Conservation (phyloP, 2,113 vertebrate species). For the Albula glossodonta region DNA sequence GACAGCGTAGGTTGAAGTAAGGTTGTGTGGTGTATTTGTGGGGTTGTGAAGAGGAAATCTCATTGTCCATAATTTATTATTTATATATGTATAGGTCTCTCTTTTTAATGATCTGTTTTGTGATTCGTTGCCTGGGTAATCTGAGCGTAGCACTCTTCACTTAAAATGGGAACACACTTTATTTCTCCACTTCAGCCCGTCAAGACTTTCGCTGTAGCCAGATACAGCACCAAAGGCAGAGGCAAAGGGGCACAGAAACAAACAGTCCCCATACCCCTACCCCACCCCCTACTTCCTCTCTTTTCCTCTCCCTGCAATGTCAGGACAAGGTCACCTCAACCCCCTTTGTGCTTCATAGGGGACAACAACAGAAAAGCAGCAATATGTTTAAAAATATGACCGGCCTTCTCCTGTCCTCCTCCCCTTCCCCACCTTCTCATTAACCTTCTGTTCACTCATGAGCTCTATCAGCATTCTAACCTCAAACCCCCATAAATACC, state of each 20-base stretch:
- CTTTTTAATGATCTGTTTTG: slow-evolving; percentile 44
- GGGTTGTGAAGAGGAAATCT: slow-evolving; percentile 46
- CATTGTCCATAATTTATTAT: slow-evolving; percentile 62
- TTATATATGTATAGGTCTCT: slow-evolving; percentile 47
- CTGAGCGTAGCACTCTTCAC: slow-evolving; percentile 48
- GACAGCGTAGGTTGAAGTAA: slow-evolving; percentile 13
- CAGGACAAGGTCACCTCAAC: slow-evolving; percentile 11
- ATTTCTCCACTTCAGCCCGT: slow-evolving; percentile 55
- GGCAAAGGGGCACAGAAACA: neutral
- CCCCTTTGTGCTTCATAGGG: neutral
- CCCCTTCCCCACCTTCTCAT: neutral
- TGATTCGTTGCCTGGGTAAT: slow-evolving; percentile 57
- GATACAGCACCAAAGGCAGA: slow-evolving; percentile 4
- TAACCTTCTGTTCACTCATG: neutral
- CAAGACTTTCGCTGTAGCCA: slow-evolving; percentile 33
- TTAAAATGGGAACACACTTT: slow-evolving; percentile 46
- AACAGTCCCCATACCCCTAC: neutral
- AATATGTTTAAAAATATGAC: neutral
- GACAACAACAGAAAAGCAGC: neutral
- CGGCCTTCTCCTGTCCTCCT: too few species aligned
- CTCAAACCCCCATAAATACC: neutral
- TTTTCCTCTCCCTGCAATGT: neutral
- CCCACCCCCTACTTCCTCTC: neutral
- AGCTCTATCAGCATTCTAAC: neutral
- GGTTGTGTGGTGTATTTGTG: slow-evolving; percentile 45